Conservation (phyloP, 2,888 invertebrate species). For the Drosophila putrida region DNA sequence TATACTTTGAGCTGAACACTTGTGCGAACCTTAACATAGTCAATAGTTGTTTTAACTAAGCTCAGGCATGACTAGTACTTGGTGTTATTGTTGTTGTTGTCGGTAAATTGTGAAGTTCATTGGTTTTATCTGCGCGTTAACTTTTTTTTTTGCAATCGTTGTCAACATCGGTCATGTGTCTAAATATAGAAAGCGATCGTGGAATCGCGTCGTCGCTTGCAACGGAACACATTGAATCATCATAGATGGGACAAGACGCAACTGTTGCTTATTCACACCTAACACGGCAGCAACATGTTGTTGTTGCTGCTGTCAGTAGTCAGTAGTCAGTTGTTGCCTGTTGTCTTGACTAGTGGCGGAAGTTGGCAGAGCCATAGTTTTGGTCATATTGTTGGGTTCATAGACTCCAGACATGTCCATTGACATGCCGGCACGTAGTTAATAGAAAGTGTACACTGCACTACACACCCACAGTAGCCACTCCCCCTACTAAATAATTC, state of each 20-base stretch:
- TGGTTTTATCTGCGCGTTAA: constrained; percentile 65
- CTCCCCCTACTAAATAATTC: neutral
- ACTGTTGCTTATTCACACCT: constrained; percentile 34
- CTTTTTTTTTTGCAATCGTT: constrained; percentile 48
- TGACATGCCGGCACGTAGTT: constrained; percentile 58
- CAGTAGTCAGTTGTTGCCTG: constrained; percentile 10
- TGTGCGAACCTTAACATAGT: neutral
- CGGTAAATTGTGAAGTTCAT: constrained; percentile 59
- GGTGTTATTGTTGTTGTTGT: constrained; percentile 13
- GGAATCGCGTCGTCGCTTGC: constrained; percentile 21
- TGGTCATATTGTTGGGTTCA: constrained; percentile 31
- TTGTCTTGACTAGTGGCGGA: constrained; percentile 51
- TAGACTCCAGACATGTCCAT: constrained; percentile 30
- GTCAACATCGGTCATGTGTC: constrained; percentile 62
- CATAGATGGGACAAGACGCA: constrained; percentile 17
- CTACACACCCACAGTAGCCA: neutral
- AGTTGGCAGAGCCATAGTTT: constrained; percentile 57
- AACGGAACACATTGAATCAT: constrained; percentile 56
- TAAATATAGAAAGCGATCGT: constrained; percentile 65
- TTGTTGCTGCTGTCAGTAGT: constrained; percentile 19
- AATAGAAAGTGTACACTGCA: constrained; percentile 65
- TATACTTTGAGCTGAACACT: constrained; percentile 21
- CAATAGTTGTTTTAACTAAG: constrained; percentile 32
- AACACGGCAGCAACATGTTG: constrained; percentile 11
- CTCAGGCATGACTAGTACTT: constrained; percentile 14